Evolutionary conservation across 1,140 invertebrate species (phyloP).

Genomic region (Eulimnadia texana): DNA sequence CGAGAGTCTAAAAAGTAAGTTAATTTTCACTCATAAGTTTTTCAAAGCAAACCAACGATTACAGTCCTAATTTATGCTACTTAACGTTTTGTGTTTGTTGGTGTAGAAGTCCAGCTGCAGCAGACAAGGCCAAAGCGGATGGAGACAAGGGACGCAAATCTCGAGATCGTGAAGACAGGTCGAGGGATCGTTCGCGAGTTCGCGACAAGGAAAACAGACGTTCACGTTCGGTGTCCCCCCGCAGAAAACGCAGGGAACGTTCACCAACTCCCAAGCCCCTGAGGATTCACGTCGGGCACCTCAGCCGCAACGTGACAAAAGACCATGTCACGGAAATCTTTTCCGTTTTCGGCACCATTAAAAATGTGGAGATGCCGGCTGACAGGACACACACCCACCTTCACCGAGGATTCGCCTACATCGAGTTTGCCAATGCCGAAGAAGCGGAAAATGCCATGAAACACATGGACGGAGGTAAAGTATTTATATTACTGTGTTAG

Average conservation of each 20-base stretch:
- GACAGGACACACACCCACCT: constrained; percentile 74
- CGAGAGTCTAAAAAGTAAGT: constrained; percentile 33
- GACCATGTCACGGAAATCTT: constrained; percentile 95
- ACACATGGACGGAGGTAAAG: constrained; percentile 90
- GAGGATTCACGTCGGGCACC: constrained; percentile 80
- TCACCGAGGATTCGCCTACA: constrained; percentile 80
- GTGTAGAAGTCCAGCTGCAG: constrained; percentile 31
- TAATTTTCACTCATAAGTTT: constrained; percentile 13
- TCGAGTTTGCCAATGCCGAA: constrained; percentile 84
- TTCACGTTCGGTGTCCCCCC: constrained; percentile 33
- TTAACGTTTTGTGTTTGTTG: constrained; percentile 31
- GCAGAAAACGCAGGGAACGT: constrained; percentile 49
- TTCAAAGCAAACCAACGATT: constrained; percentile 6
- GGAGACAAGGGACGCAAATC: constrained; percentile 9
- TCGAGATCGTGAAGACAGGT: neutral
- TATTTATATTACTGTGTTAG: constrained; percentile 14
- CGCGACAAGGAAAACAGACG: constrained; percentile 25
- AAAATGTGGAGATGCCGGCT: constrained; percentile 72
- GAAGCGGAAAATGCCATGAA: constrained; percentile 97
- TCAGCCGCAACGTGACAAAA: constrained; percentile 82
- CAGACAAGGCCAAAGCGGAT: constrained; percentile 2
- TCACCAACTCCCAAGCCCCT: constrained; percentile 71
- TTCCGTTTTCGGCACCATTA: constrained; percentile 75
- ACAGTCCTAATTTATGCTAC: constrained; percentile 10
- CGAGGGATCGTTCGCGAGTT: neutral